Evolutionary conservation across 2,113 vertebrate species (phyloP).

Genomic region (Melanerpes aurifrons): DNA sequence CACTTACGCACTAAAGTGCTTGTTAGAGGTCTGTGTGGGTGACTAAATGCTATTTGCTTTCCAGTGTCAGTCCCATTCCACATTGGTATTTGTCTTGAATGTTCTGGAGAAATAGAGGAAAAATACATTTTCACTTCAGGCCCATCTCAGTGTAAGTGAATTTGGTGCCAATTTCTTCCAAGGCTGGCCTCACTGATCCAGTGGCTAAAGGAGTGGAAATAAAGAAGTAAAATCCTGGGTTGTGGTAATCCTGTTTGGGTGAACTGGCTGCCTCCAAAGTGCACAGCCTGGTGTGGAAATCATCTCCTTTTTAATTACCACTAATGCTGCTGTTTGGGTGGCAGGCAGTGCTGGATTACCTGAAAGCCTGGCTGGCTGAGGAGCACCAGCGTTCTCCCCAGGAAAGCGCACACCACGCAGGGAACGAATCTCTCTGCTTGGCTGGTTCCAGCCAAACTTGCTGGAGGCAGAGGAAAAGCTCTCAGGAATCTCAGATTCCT

Average conservation of each 20-base stretch:
- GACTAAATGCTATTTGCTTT: conserved; percentile 30
- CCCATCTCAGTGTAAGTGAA: neutral
- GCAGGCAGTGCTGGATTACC: neutral
- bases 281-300: neutral
- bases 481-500: neutral
- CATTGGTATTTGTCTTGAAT: conserved; percentile 3
- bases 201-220: neutral
- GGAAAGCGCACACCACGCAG: neutral
- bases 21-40: conserved; percentile 14
- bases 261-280: neutral
- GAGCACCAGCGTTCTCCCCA: accelerated
- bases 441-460: neutral
- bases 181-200: neutral
- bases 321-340: neutral
- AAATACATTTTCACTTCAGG: neutral
- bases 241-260: neutral
- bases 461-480: neutral
- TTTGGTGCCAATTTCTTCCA: neutral
- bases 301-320: neutral
- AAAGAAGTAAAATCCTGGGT: neutral
- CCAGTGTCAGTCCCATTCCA: neutral
- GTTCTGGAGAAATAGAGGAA: neutral
- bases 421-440: neutral
- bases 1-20: neutral
- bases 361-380: neutral